phyloP scores from a whole-genome alignment of 2,113 vertebrate species.

The Catharus minimus region DNA sequence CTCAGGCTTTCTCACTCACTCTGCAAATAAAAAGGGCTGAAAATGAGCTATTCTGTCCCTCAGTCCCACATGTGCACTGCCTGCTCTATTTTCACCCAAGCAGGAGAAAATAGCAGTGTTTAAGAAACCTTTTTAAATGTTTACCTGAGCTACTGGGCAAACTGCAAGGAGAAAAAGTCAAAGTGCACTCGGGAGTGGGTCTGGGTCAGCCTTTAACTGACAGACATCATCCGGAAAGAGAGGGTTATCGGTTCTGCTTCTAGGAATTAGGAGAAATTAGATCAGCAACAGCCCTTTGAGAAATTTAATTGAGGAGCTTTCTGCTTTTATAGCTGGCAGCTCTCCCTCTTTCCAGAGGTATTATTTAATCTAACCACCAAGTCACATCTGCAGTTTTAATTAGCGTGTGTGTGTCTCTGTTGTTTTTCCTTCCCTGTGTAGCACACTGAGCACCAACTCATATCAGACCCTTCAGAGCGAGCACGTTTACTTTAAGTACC shows the following conservation, averaged over 20 bases:
- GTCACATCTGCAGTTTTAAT: slow-evolving; percentile 56
- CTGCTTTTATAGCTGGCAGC: slow-evolving; percentile 21
- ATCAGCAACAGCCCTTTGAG: neutral
- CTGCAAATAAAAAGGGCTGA: neutral
- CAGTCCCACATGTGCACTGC: neutral
- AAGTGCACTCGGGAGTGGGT: neutral
- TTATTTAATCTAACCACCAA: slow-evolving; percentile 47
- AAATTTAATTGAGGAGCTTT: neutral
- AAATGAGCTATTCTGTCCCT: neutral
- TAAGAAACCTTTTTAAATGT: neutral
- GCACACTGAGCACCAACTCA: neutral
- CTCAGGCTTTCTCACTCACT: neutral
- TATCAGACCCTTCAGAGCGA: neutral
- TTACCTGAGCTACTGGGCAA: neutral
- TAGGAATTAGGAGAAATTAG: slow-evolving; percentile 12
- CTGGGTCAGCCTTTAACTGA: neutral
- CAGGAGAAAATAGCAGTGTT: neutral
- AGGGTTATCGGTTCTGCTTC: neutral
- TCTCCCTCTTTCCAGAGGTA: slow-evolving; percentile 32
- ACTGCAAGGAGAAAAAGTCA: neutral
- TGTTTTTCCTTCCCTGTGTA: slow-evolving; percentile 23
- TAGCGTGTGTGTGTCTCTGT: neutral
- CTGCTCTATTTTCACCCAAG: neutral
- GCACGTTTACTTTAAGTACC: neutral
- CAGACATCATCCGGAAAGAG: neutral